Evolutionary conservation across 2,888 invertebrate species (phyloP), one percentile per base, ranked within the genome.

Genomic region (Cremastinae sp.): DNA sequence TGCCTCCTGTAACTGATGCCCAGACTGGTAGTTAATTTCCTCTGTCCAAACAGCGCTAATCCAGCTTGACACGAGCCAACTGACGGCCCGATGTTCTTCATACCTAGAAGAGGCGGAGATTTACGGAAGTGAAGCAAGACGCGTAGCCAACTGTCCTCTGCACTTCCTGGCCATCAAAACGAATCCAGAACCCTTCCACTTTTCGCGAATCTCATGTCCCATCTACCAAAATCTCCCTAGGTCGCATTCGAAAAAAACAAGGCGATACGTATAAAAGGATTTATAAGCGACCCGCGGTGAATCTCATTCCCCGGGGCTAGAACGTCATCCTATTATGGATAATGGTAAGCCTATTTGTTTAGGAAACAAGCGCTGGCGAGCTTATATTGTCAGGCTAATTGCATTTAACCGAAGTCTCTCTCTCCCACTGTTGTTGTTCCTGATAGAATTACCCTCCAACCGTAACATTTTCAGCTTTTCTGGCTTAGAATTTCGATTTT

Each of bases 1-100:
- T 66, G 65, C 65, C 70, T 70, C 59, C 74, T 66, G 70, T 49
- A 74, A 66, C 74, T 55, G 78, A 75, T 81, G 79, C 81, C 79
- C 80, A 78, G 79, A 82, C 83, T 83, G 83, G 88, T 83, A 87
- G 88, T 88, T 89, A 89, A 89, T 89, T 89, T 89, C 86, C 88
- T 87, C 87, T 86, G 87, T 88, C 86, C 88, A 89, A 89, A 89
- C 88, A 89, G 86, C 83, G 81, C 86, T 88, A 88, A 89, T 89
- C 87, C 86, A 86, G 85, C 83, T 87, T 86, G 88, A 88, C 88
- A 88, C 84, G 87, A 88, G 87, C 87, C 87, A 87, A 88, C 87
- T 84, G 87, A 88, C 86, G 85, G 79, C 66, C 66, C 39, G n/a
- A 61, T 55, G 74, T 51, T 70, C 70, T 70, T 69, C 49, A 55